phyloP scores from a whole-genome alignment of 2,888 invertebrate species.

The Sminthurinus aureus region DNA sequence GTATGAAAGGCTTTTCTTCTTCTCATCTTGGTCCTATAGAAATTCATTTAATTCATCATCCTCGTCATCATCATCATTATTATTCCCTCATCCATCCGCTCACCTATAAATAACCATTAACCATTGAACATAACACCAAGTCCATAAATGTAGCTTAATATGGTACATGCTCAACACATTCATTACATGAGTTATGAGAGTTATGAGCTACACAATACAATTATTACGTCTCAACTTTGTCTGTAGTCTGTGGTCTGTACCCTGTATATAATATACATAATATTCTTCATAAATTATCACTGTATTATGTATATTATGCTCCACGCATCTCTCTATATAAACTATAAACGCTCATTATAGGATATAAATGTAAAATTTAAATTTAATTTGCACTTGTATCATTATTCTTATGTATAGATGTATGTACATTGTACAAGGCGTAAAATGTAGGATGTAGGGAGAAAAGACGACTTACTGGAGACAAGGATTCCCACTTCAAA shows the following conservation, averaged over 20 bases:
- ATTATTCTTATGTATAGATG: too few relatives aligned
- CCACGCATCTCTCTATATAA: too few relatives aligned
- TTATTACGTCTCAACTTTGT: not conserved
- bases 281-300: too few relatives aligned
- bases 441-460: not conserved
- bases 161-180: not conserved
- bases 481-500: not conserved
- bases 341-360: too few relatives aligned
- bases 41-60: slow-evolving; percentile 4
- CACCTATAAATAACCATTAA: slow-evolving; percentile 29
- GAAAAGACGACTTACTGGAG: not conserved
- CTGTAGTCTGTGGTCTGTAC: not conserved
- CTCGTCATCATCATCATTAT: too few relatives aligned
- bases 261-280: not conserved
- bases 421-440: not conserved
- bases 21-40: not conserved
- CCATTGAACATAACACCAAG: not conserved
- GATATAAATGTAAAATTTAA: not conserved
- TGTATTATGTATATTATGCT: not conserved
- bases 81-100: not conserved
- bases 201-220: not conserved
- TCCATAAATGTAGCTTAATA: not conserved
- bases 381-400: not conserved
- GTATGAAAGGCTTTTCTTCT: too few relatives aligned
- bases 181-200: too few relatives aligned